Base-by-base conservation (phyloP, 1,140 invertebrate species). In the Ips typographus region DNA sequence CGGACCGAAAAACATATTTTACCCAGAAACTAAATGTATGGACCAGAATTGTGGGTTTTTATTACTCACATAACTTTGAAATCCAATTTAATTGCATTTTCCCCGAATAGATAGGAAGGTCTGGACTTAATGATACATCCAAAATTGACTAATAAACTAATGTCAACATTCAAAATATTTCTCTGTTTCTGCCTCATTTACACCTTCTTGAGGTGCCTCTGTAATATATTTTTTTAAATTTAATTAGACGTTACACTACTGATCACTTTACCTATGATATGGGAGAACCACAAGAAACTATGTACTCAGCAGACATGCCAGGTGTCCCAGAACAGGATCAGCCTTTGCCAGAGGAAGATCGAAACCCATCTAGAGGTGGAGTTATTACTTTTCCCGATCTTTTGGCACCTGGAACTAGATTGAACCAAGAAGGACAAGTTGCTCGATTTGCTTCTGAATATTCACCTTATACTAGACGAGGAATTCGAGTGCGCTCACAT, bases 341-440 rank as follows among this genome's bases (percentile, higher is more conserved):
- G 8, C 38, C 39, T 4, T 7, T 56, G 2, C n/a, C 40, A 47
- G 56, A 37, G n/a, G 63, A 71, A 42, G 58, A 66, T 3, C 52
- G 57, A 49, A n/a, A 4, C 49, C 47, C 38, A 40, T 22, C 37
- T 37, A 69, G 70, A 47, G 69, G 69, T 36, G 77, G 79, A n/a
- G 71, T 81, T 55, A 73, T 82, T 61, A 68, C 77, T 3, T 82
- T 81, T 71, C 80, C 81, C 1, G 77, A 82, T 74, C 62, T 81
- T 39, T 75, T 82, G 47, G 79, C 79, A 39, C 79, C 79, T 6
- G 74, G 76, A 55, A 60, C 74, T 41, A 71, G 77, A 40, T 66
- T 71, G 49, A 61, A 68, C 44, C 70, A 67, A 47, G 71, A 74
- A 41, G 71, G 74, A 47, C 65, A 68, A 36, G 44, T 71, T 39